Evolutionary conservation across 1,140 invertebrate genomes (phyloP).

Genomic region (Bilobella aurantiaca): DNA sequence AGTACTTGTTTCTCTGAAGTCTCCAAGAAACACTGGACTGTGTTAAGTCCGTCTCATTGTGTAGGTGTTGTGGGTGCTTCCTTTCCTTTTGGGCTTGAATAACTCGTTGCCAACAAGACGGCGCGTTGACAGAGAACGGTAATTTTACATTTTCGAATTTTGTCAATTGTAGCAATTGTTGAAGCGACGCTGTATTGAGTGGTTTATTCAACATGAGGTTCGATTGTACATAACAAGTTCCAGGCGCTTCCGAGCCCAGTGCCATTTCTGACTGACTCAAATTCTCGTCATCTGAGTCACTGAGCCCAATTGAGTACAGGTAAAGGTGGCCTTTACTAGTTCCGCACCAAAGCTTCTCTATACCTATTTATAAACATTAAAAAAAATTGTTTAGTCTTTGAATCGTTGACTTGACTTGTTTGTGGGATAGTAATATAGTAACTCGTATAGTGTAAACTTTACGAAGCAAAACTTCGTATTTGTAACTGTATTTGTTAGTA

Average conservation of each 20-base stretch:
- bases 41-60: slow-evolving; percentile 48
- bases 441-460: too few species aligned
- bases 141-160: slow-evolving; percentile 51
- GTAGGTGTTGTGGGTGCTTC: slow-evolving; percentile 64
- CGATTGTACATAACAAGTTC: slow-evolving; percentile 21
- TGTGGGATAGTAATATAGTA: too few species aligned
- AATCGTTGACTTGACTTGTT: too few species aligned
- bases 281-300: slow-evolving; percentile 17
- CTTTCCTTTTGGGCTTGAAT: slow-evolving; percentile 79
- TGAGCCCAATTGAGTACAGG: slow-evolving; percentile 50
- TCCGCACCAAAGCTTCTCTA: slow-evolving; percentile 71
- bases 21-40: slow-evolving; percentile 54
- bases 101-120: slow-evolving; percentile 73
- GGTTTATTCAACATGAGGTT: slow-evolving; percentile 49
- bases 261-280: neutral
- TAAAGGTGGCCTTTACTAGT: slow-evolving; percentile 66
- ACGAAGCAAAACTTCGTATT: too few species aligned
- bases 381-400: slow-evolving; percentile 34
- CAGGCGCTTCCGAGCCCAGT: neutral
- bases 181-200: slow-evolving; percentile 46
- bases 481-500: too few species aligned
- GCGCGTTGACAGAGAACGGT: slow-evolving; percentile 71
- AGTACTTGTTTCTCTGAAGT: slow-evolving; percentile 68
- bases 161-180: slow-evolving; percentile 52
- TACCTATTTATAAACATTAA: slow-evolving; percentile 43